These are phyloP conservation scores for Macaca nemestrina DNA, from an alignment of 2,113 vertebrate genomes.

Conservation along the genomic window DNA sequence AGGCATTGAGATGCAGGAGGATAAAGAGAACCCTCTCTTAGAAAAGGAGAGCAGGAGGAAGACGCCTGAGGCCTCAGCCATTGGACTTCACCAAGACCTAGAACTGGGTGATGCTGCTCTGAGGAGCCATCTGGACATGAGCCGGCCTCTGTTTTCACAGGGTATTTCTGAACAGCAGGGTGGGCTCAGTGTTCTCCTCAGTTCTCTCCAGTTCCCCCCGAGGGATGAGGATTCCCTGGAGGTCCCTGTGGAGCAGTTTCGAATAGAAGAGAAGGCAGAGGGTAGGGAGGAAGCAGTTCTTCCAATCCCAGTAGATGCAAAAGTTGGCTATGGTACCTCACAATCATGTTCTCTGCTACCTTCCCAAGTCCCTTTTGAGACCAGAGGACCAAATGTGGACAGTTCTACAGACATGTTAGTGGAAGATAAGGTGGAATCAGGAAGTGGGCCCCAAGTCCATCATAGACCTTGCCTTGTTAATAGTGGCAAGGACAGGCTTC, in stretches of 20 bases:
- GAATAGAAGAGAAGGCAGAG: conserved; percentile 40
- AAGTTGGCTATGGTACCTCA: conserved; percentile 52
- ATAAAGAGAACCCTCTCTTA: conserved; percentile 56
- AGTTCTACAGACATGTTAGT: conserved; percentile 92
- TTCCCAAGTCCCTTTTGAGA: conserved; percentile 74
- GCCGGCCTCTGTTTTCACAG: conserved; percentile 41
- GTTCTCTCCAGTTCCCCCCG: conserved; percentile 55
- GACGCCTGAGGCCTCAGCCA: not conserved
- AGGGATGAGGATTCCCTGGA: conserved; percentile 50
- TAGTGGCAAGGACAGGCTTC: conserved; percentile 69
- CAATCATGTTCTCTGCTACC: conserved; percentile 73
- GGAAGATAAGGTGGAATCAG: conserved; percentile 85
- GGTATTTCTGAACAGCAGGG: conserved; percentile 69
- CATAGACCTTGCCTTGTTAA: conserved; percentile 58
- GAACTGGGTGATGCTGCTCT: not conserved
- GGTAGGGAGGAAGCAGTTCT: not conserved
- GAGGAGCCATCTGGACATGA: conserved; percentile 46
- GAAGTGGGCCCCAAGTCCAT: conserved; percentile 62
- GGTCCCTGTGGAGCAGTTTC: conserved; percentile 57
- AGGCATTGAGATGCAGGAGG: conserved; percentile 54
- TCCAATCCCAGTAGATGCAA: conserved; percentile 56
- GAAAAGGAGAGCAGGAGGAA: conserved; percentile 69
- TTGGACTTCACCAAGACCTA: conserved; percentile 20
- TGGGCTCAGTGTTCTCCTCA: not conserved
- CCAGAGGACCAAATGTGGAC: conserved; percentile 85